These are phyloP conservation scores for Drosophila merina DNA, from an alignment of 2,888 invertebrate species.

Conservation along the genomic window DNA sequence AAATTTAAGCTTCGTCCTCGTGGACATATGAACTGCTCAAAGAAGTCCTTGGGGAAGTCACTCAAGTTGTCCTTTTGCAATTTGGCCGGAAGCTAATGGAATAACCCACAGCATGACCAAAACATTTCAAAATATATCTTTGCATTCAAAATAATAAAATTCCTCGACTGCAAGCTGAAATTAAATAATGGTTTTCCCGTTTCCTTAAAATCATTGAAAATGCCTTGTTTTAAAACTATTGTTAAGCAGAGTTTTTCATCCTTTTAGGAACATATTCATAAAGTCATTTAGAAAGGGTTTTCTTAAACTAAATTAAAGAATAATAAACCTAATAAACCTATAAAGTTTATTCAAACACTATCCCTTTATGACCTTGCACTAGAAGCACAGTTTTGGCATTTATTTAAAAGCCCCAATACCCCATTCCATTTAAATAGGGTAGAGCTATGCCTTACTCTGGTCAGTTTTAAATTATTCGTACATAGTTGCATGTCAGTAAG, in stretches of 20 bases:
- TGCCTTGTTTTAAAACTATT: neutral
- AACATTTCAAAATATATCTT: neutral
- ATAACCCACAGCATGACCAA: constrained; percentile 1
- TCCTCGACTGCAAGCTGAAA: neutral
- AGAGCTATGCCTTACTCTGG: constrained; percentile 1
- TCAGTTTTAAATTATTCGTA: constrained; percentile 33
- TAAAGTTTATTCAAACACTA: too few relatives aligned
- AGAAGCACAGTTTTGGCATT: neutral
- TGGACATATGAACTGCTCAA: constrained; percentile 15
- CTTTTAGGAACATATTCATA: neutral
- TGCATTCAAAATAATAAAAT: neutral
- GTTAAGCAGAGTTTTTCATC: neutral
- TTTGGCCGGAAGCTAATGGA: constrained; percentile 36
- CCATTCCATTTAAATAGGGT: neutral
- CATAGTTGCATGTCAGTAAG: constrained; percentile 37
- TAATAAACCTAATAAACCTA: neutral
- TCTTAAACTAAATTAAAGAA: neutral
- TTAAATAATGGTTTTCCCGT: neutral
- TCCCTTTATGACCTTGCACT: neutral
- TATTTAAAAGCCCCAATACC: neutral
- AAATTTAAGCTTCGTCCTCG: constrained; percentile 34
- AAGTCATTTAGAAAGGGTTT: neutral
- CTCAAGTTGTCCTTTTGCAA: constrained; percentile 15
- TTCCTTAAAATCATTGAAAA: neutral
- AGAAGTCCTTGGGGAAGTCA: constrained; percentile 15